These are phyloP conservation scores for Dysmachus trigonus DNA, from an alignment of 2,888 invertebrate genomes.

Conservation along the genomic window DNA sequence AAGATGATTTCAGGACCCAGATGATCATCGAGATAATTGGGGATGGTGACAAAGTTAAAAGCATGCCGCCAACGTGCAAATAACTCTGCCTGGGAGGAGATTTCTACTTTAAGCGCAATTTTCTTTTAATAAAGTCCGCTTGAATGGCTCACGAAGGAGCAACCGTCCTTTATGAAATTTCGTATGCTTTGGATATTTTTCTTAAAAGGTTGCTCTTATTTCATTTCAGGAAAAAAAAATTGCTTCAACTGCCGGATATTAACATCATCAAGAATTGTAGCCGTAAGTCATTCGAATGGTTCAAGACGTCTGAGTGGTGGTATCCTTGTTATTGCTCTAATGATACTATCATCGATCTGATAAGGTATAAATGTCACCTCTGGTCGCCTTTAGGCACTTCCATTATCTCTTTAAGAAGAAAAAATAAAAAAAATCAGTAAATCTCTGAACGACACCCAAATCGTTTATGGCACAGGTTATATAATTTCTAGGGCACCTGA, in stretches of 20 bases:
- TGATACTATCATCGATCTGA: neutral
- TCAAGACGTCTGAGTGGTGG: neutral
- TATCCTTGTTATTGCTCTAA: neutral
- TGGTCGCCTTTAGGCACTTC: neutral
- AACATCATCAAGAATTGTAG: neutral
- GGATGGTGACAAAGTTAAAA: slow-evolving; percentile 10
- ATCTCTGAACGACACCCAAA: neutral
- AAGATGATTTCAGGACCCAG: neutral
- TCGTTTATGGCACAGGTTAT: neutral
- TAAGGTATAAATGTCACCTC: neutral
- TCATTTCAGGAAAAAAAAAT: neutral
- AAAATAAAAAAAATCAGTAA: neutral
- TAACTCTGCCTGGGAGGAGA: neutral
- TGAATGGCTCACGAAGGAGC: neutral
- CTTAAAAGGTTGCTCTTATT: neutral
- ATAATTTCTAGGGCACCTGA: neutral
- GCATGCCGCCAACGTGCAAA: neutral
- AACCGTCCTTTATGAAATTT: neutral
- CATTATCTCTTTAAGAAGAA: neutral
- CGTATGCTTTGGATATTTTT: neutral
- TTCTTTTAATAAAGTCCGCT: neutral
- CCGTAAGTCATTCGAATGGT: neutral
- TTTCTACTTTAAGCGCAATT: neutral
- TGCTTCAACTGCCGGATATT: neutral
- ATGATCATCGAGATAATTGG: slow-evolving; percentile 4